These are phyloP conservation scores for Pampusana beccarii DNA, from an alignment of 2,113 vertebrate genomes.

Conservation along the genomic window DNA sequence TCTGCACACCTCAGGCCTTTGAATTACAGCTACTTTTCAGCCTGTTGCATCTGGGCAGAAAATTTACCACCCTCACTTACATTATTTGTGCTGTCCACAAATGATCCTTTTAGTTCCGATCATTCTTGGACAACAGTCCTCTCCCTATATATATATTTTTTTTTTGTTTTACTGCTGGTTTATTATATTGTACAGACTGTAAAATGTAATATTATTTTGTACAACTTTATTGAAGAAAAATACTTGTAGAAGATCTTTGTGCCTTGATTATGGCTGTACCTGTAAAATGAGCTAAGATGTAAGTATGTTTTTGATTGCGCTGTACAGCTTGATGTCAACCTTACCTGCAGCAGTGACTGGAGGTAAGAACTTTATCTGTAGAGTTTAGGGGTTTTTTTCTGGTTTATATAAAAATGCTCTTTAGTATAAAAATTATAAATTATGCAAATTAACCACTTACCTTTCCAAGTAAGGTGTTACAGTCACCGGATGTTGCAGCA, in stretches of 20 bases:
- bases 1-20: slow-evolving; percentile 83
- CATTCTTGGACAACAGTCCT: slow-evolving; percentile 72
- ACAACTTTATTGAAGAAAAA: slow-evolving; percentile 97
- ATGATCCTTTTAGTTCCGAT: slow-evolving; percentile 80
- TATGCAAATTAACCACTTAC: slow-evolving; percentile 91
- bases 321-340: slow-evolving; percentile 94
- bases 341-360: slow-evolving; percentile 86
- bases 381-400: slow-evolving; percentile 86
- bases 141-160: slow-evolving; percentile 68
- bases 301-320: slow-evolving; percentile 92
- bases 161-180: slow-evolving; percentile 86
- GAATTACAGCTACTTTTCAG: slow-evolving; percentile 77
- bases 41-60: slow-evolving; percentile 72
- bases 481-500: slow-evolving; percentile 85
- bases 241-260: slow-evolving; percentile 97
- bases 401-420: slow-evolving; percentile 90
- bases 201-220: slow-evolving; percentile 99
- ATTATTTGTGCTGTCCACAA: slow-evolving; percentile 82
- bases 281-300: slow-evolving; percentile 96
- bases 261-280: slow-evolving; percentile 97
- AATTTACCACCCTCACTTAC: slow-evolving; percentile 76
- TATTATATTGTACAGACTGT: slow-evolving; percentile 96
- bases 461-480: slow-evolving; percentile 74
- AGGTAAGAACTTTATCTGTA: slow-evolving; percentile 86
- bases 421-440: slow-evolving; percentile 91